These are phyloP conservation scores for Tetrao urogallus DNA, from an alignment of 2,113 vertebrate species.

Conservation along the genomic window DNA sequence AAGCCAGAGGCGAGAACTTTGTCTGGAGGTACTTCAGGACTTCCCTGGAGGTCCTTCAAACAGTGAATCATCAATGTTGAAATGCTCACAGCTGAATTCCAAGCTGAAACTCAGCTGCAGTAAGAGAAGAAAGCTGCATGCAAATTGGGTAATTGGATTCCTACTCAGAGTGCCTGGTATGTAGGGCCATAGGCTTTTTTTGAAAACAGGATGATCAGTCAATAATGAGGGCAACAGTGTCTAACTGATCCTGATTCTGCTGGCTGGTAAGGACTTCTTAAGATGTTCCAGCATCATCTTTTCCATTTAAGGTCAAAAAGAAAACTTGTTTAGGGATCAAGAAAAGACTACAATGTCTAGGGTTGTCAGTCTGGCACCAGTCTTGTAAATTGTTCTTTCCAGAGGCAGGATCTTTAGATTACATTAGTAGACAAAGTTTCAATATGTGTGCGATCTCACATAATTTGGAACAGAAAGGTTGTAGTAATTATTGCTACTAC, in stretches of 20 bases:
- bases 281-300: not conserved
- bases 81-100: constrained; percentile 44
- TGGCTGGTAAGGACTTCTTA: not conserved
- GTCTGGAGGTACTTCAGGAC: constrained; percentile 56
- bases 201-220: not conserved
- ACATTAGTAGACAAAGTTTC: not conserved
- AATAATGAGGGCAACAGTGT: not conserved
- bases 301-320: not conserved
- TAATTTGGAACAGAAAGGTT: not conserved
- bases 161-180: not conserved
- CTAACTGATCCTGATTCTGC: not conserved
- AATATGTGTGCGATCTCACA: not conserved
- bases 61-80: constrained; percentile 64
- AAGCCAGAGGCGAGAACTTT: constrained; percentile 66
- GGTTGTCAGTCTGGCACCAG: not conserved
- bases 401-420: not conserved
- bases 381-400: not conserved
- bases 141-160: not conserved
- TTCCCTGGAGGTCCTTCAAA: constrained; percentile 69
- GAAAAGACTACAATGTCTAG: not conserved
- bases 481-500: not conserved
- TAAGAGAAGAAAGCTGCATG: not conserved
- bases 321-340: not conserved
- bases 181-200: not conserved
- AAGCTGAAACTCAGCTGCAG: not conserved